phyloP scores from a whole-genome alignment of 2,797 vertebrate species.

The Podarcis siculus region DNA sequence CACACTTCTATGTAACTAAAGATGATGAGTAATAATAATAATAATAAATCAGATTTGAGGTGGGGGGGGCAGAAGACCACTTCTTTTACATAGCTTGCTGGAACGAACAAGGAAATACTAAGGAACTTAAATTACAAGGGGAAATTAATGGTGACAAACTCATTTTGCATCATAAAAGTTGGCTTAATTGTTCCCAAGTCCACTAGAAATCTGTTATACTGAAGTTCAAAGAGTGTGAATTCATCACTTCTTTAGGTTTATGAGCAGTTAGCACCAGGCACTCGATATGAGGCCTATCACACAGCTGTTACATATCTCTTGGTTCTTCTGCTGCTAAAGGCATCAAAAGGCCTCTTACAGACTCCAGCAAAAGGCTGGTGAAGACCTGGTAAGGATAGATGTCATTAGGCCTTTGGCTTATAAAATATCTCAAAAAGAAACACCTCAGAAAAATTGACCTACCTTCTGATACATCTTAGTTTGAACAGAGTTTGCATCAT shows the following conservation, averaged over 20 bases:
- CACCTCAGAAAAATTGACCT: background rate
- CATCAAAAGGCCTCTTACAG: background rate
- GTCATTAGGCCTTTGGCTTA: background rate
- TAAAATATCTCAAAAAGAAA: background rate
- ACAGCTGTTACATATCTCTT: background rate
- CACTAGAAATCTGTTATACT: constrained; percentile 12
- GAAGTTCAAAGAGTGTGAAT: constrained; percentile 28
- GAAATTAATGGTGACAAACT: constrained; percentile 28
- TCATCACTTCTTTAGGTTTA: background rate
- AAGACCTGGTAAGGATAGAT: rapidly evolving
- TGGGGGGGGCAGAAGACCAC: background rate
- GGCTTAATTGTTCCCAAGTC: constrained; percentile 23
- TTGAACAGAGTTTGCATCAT: background rate
- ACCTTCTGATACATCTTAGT: background rate
- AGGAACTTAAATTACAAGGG: background rate
- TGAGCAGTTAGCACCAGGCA: constrained; percentile 3
- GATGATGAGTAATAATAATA: background rate
- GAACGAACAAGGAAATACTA: background rate
- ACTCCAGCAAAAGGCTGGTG: background rate
- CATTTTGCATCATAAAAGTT: constrained; percentile 20
- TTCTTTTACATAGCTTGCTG: background rate
- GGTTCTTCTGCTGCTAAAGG: background rate
- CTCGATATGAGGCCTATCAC: background rate
- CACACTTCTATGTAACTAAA: background rate
- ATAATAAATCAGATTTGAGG: background rate